A percentile compares a stretch with the other conserved stretches of the same genome.
phyloP scores from a whole-genome alignment of 2,797 vertebrate genomes.

The Calcarius lapponicus region DNA sequence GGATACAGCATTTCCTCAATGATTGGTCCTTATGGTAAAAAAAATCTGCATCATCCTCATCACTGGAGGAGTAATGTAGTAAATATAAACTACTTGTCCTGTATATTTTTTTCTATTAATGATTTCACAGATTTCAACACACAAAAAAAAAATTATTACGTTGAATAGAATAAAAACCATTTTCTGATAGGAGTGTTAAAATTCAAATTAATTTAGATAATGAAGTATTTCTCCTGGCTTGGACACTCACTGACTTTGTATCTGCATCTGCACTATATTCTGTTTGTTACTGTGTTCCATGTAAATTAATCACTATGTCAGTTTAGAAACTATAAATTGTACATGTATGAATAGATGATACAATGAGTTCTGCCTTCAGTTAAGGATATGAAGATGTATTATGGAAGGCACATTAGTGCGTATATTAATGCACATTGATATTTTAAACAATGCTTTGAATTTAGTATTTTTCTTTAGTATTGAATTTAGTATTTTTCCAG shows the following conservation, averaged over 20 bases:
- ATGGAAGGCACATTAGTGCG: not conserved
- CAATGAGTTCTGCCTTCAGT: not conserved
- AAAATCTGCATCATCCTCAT: fast-evolving
- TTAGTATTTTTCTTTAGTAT: not conserved
- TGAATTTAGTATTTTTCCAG: not conserved
- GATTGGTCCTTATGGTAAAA: not conserved
- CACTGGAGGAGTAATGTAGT: not conserved
- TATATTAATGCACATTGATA: not conserved
- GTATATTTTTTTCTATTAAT: not conserved
- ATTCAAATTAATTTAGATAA: not conserved
- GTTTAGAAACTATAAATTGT: not conserved
- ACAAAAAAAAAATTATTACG: not conserved
- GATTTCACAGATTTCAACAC: not conserved
- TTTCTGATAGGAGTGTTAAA: not conserved
- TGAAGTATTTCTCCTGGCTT: not conserved
- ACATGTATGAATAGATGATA: not conserved
- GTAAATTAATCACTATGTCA: not conserved
- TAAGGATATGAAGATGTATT: not conserved
- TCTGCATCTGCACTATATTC: not conserved
- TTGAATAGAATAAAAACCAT: not conserved
- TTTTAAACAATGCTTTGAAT: not conserved
- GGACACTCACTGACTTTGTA: not conserved
- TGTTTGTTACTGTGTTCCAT: not conserved
- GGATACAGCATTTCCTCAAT: not conserved
- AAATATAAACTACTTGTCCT: not conserved